Percentiles rank a stretch among this genome's conserved stretches.
Conservation (phyloP, 2,797 vertebrate genomes). For the Catharus ustulatus region DNA sequence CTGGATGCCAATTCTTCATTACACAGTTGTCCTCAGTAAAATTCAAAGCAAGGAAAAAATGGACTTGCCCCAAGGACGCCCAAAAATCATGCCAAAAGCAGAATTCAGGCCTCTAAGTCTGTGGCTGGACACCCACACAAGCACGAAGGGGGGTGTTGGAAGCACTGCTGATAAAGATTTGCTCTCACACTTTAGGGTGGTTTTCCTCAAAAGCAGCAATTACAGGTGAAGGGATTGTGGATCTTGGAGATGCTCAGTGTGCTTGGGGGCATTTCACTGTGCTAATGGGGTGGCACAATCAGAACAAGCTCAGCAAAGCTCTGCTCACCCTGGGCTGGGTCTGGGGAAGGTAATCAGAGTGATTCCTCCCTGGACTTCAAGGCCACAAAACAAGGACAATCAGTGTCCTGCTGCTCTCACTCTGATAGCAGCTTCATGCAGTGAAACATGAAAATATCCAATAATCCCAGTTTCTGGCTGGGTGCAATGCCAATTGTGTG, state of each 20-base stretch:
- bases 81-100: neutral
- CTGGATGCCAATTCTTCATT: neutral
- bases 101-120: neutral
- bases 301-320: neutral
- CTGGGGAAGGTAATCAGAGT: neutral
- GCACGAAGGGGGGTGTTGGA: too few species aligned
- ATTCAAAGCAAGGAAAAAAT: neutral
- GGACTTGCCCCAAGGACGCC: neutral
- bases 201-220: neutral
- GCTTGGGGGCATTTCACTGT: neutral
- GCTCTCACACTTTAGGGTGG: neutral
- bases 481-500: neutral
- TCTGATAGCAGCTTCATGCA: neutral
- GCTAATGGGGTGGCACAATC: neutral
- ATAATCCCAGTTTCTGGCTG: neutral
- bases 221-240: fast-evolving
- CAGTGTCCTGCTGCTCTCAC: neutral
- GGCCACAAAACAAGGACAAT: neutral
- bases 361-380: neutral
- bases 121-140: neutral
- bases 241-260: fast-evolving
- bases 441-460: neutral
- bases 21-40: neutral
- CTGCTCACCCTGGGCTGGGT: neutral
- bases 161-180: neutral